Conservation (phyloP, 2,888 invertebrate species). For the Halictus ligatus region DNA sequence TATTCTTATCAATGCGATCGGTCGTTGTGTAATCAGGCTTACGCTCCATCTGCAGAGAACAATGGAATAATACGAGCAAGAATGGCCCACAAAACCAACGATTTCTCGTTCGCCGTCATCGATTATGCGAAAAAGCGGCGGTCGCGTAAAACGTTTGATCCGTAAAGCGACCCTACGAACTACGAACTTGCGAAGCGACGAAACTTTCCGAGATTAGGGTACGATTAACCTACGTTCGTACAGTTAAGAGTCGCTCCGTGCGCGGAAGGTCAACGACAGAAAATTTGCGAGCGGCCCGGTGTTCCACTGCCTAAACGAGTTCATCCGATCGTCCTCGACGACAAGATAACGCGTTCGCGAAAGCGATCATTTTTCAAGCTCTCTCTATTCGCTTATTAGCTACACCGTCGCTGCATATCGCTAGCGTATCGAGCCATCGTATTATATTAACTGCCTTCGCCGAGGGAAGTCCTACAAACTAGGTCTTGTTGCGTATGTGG, state of each 20-base stretch:
- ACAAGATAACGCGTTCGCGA: not conserved
- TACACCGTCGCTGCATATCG: slow-evolving; percentile 14
- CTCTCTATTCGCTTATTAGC: too few species aligned
- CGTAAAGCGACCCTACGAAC: too few species aligned
- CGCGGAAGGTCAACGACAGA: too few species aligned
- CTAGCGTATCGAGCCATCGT: slow-evolving; percentile 42
- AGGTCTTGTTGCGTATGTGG: slow-evolving; percentile 74
- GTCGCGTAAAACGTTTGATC: too few species aligned
- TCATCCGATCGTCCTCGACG: too few species aligned
- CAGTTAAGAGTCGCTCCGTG: too few species aligned
- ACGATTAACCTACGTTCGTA: too few species aligned
- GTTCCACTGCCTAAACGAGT: not conserved
- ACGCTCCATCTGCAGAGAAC: not conserved
- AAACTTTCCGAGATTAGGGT: too few species aligned
- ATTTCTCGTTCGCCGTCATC: too few species aligned
- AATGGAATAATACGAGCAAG: not conserved
- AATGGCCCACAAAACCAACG: not conserved
- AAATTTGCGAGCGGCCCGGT: not conserved
- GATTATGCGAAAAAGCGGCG: too few species aligned
- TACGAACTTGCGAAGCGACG: too few species aligned
- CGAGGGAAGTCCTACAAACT: slow-evolving; percentile 76
- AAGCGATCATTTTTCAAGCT: slow-evolving; percentile 18
- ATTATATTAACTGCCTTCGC: slow-evolving; percentile 43
- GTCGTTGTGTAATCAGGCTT: slow-evolving; percentile 37
- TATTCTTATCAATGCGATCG: slow-evolving; percentile 29